A percentile compares a stretch with the other conserved stretches of the same genome.
Evolutionary conservation across 2,888 invertebrate genomes (phyloP).

Genomic region (Yponomeuta sedellus): DNA sequence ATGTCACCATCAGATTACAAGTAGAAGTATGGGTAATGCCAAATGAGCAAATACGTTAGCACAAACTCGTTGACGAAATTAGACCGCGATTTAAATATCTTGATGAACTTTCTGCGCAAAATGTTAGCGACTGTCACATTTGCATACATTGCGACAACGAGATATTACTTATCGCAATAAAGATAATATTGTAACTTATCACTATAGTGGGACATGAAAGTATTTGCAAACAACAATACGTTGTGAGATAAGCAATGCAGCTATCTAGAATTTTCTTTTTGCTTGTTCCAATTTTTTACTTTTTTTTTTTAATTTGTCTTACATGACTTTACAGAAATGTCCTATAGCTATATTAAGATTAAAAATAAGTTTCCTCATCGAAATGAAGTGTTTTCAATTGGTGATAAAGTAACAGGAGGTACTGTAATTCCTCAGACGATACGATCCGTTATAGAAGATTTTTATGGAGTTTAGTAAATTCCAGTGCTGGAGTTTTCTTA

Average conservation of each 20-base stretch:
- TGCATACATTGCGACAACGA: not conserved
- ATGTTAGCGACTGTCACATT: not conserved
- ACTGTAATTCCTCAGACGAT: too few species aligned
- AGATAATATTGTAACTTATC: constrained; percentile 1
- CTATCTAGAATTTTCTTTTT: not conserved
- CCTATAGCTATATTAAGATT: too few species aligned
- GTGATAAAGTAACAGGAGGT: too few species aligned
- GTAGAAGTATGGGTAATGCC: not conserved
- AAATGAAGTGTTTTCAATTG: too few species aligned
- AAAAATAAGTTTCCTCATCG: too few species aligned
- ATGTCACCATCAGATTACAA: not conserved
- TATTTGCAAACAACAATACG: not conserved
- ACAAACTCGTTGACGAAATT: not conserved
- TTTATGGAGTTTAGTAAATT: too few species aligned
- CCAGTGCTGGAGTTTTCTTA: too few species aligned
- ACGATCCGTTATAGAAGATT: too few species aligned
- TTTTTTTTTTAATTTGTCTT: not conserved
- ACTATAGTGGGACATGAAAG: not conserved
- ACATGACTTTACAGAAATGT: not conserved
- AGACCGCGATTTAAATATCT: not conserved
- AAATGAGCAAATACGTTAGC: not conserved
- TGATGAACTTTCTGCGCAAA: not conserved
- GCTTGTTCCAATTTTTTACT: not conserved
- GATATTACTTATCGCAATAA: not conserved
- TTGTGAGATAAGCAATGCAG: not conserved